A percentile compares a stretch with the other conserved stretches of the same genome.
phyloP scores from a whole-genome alignment of 2,113 vertebrate genomes.

The Rhea pennata region DNA sequence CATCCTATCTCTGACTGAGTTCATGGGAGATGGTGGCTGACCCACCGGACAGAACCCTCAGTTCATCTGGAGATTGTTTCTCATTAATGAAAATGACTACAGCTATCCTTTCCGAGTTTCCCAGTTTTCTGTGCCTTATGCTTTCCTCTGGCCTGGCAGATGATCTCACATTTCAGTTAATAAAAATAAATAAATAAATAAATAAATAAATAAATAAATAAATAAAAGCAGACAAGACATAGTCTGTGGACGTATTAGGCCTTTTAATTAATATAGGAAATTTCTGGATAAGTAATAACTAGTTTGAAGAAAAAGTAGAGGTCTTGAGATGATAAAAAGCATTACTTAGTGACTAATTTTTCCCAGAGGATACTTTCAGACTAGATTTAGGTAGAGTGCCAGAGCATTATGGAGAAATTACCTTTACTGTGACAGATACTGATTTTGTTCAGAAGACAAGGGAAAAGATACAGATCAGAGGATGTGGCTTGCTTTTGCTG shows the following conservation, averaged over 20 bases:
- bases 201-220: background rate
- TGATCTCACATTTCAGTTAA: background rate
- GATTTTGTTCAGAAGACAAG: background rate
- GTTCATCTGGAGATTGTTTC: background rate
- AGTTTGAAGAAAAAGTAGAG: background rate
- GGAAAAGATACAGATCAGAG: background rate
- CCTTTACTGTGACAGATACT: background rate
- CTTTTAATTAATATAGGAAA: background rate
- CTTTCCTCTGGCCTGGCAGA: background rate
- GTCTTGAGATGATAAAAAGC: background rate
- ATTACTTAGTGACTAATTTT: background rate
- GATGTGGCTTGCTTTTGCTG: background rate
- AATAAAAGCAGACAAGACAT: background rate
- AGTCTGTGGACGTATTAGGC: background rate
- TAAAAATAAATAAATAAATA: background rate
- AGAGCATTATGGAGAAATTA: background rate
- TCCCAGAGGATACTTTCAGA: background rate
- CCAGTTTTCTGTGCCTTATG: background rate
- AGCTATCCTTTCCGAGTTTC: background rate
- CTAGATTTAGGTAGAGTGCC: background rate
- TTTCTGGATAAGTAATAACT: background rate
- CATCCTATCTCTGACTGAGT: background rate
- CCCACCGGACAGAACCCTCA: background rate
- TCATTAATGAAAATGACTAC: background rate
- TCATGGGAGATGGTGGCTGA: background rate